Percentiles rank a stretch among this genome's conserved stretches.
These are phyloP conservation scores for Chymomyza amoena DNA, from an alignment of 2,888 invertebrate genomes.

Conservation along the genomic window DNA sequence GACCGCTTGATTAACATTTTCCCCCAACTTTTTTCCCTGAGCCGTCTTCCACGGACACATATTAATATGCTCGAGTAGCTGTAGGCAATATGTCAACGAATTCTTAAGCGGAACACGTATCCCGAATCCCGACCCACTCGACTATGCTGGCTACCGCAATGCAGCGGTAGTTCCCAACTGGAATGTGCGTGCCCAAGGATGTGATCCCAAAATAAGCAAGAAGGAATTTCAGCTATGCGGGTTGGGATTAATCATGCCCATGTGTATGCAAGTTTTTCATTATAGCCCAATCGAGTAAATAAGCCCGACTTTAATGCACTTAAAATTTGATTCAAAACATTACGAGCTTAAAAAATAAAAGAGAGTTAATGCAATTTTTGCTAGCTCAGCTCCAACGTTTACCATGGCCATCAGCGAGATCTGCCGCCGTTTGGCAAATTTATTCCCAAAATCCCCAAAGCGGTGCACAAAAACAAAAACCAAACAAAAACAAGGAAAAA, in stretches of 20 bases:
- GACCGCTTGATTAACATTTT: conserved; percentile 69
- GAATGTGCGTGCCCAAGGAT: not conserved
- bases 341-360: conserved; percentile 8
- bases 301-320: conserved; percentile 44
- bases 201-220: not conserved
- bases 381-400: not conserved
- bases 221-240: conserved; percentile 36
- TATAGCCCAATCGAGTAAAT: not conserved
- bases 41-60: conserved; percentile 11
- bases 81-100: conserved; percentile 67
- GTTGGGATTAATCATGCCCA: not conserved
- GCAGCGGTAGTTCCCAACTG: not conserved
- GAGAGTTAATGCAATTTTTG: conserved; percentile 55
- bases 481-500: not conserved
- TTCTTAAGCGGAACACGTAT: conserved; percentile 70
- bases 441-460: conserved; percentile 60
- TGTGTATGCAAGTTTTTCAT: not conserved
- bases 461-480: not conserved
- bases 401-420: not conserved
- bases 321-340: conserved; percentile 25
- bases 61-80: conserved; percentile 64
- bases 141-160: conserved; percentile 47
- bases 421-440: conserved; percentile 16
- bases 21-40: conserved; percentile 48
- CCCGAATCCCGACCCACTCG: conserved; percentile 53